Evolutionary conservation across 2,797 vertebrate genomes (phyloP).

Genomic region (Liparis tanakae): DNA sequence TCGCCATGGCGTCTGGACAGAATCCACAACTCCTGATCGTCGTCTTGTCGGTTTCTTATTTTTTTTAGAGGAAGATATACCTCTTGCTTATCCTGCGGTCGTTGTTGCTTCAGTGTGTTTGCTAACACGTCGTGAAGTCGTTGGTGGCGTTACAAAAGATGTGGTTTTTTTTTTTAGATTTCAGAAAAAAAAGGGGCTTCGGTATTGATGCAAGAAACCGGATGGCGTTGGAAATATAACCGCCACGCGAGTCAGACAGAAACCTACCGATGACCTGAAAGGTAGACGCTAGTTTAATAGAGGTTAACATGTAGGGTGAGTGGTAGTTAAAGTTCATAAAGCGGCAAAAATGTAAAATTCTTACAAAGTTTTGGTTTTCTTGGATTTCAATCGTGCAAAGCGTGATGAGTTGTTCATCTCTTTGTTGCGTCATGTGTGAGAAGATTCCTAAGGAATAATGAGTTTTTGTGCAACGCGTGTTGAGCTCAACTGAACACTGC

Average conservation of each 20-base stretch:
- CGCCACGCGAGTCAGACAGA: too few relatives aligned
- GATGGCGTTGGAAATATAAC: neutral
- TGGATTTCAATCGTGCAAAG: neutral
- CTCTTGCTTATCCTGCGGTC: constrained; percentile 24
- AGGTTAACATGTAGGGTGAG: neutral
- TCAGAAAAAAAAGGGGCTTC: constrained; percentile 40
- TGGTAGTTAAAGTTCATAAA: neutral
- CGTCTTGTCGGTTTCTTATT: neutral
- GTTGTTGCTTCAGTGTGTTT: constrained; percentile 46
- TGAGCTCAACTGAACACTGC: neutral
- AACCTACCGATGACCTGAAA: neutral
- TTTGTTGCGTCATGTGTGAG: neutral
- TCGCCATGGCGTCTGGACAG: constrained; percentile 47
- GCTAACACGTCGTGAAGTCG: constrained; percentile 17
- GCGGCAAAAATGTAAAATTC: neutral
- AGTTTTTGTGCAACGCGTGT: neutral
- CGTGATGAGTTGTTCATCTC: neutral
- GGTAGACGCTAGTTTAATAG: neutral
- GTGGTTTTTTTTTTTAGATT: constrained; percentile 22
- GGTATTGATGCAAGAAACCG: neutral
- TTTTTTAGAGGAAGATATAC: neutral
- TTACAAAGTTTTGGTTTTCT: neutral
- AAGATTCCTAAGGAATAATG: neutral
- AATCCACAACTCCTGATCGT: neutral
- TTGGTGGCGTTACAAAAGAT: constrained; percentile 30